Base-by-base conservation (phyloP, 2,113 vertebrate species). In the Motacilla alba region DNA sequence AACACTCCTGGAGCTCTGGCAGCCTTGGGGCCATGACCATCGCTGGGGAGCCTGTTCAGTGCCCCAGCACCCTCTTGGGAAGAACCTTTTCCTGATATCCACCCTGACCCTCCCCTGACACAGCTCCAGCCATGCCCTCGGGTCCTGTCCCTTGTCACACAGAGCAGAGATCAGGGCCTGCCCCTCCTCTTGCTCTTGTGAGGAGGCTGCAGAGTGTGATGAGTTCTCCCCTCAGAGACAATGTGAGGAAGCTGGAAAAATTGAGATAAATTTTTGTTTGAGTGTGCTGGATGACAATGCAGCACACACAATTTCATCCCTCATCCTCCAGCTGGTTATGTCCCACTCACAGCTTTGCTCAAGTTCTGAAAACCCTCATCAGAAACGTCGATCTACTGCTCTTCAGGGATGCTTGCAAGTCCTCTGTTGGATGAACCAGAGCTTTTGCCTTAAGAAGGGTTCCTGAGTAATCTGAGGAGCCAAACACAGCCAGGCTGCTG, bases 381-480 rank as follows among this genome's bases (percentile, higher is more conserved):
- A 52, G 21, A 74, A 86, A 67, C 43, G 39, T 67, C 68, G 67
- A 0, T 27, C 28, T 78, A 2, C 26, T 56, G 62, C 49, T 79
- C 46, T 67, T 80, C 50, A 50, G n/a, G 31, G 33, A 74, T 59
- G 63, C 60, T 83, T 81, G 37, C 0, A 2, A 27, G 20, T 46
- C 46, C 49, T 33, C 31, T 20, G 11, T 50, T 46, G 88, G 58
- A 46, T 0, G 2, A 87, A 84, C 44, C 44, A 66, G 18, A 52
- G 19, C 33, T 93, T 88, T 92, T 92, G 43, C 75, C 59, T 46
- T 39, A 50, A 33, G 66, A 55, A 73, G 37, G 13, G 44, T 21
- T 80, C 86, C 58, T n/a, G 31, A 92, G 79, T 83, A 94, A 92
- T 30, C 79, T 66, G 94, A 93, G 85, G 55, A 96, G 92, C 30